Percentiles rank a stretch among this genome's conserved stretches.
Conservation (phyloP, 2,797 vertebrate species). For the Cichlasoma orientale region DNA sequence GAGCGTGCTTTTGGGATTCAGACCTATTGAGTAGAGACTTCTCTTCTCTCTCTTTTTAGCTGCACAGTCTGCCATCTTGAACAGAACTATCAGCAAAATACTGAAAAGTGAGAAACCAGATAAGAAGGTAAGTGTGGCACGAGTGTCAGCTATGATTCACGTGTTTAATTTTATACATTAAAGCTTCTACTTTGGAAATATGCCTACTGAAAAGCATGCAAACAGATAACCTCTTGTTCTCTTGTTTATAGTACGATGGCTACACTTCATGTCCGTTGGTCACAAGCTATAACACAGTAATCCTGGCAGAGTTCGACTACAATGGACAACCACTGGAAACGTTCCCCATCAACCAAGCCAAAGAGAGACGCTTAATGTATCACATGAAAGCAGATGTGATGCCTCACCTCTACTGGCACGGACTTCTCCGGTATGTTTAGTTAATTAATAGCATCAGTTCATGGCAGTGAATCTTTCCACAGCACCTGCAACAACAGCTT, state of each 20-base stretch:
- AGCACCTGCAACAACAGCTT: not conserved
- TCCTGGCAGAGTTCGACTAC: conserved; percentile 97
- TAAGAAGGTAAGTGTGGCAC: conserved; percentile 81
- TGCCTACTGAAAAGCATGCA: not conserved
- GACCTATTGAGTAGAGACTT: not conserved
- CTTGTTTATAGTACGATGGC: conserved; percentile 89
- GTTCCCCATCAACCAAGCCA: conserved; percentile 94
- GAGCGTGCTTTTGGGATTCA: not conserved
- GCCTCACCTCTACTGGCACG: conserved; percentile 95
- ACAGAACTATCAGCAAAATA: conserved; percentile 87
- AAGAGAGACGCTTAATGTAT: conserved; percentile 91
- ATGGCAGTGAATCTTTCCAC: not conserved
- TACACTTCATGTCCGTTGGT: conserved; percentile 96
- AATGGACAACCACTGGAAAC: conserved; percentile 90
- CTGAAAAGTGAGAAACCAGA: conserved; percentile 87
- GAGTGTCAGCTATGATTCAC: not conserved
- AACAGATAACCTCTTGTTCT: not conserved
- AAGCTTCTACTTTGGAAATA: not conserved
- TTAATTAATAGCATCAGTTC: not conserved
- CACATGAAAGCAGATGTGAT: conserved; percentile 95
- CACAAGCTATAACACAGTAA: conserved; percentile 91
- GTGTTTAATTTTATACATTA: not conserved
- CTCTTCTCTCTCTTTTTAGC: conserved; percentile 73
- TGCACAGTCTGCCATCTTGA: conserved; percentile 89
- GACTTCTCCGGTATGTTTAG: conserved; percentile 87